Evolutionary conservation across 2,888 invertebrate genomes (phyloP).

Genomic region (Euplagia quadripunctaria): DNA sequence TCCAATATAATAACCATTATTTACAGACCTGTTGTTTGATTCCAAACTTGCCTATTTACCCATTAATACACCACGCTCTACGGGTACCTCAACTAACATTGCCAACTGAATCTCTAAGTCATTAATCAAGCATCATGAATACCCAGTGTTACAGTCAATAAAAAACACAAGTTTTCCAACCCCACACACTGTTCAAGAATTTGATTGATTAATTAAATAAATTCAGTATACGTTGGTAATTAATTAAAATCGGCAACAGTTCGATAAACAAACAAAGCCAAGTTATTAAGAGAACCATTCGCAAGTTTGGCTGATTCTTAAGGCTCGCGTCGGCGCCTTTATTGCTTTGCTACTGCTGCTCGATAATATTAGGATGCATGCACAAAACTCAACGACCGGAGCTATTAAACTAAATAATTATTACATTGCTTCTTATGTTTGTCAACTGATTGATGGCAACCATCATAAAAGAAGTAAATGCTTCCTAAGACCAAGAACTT

Average conservation of each 20-base stretch:
- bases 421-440: no score
- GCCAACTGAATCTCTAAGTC: no score
- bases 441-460: no score
- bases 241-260: slow-evolving; percentile 20
- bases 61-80: no score
- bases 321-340: slow-evolving; percentile 6
- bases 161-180: background rate
- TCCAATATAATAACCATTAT: no score
- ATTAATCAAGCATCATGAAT: no score
- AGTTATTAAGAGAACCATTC: slow-evolving; percentile 16
- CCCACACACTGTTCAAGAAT: background rate
- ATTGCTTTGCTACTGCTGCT: slow-evolving; percentile 6
- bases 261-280: slow-evolving; percentile 16
- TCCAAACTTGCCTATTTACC: no score
- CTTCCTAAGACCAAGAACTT: no score
- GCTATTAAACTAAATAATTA: background rate
- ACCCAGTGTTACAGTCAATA: background rate
- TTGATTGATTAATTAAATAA: slow-evolving; percentile 18
- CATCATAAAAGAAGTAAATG: no score
- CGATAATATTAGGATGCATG: slow-evolving; percentile 2
- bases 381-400: background rate
- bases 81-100: no score
- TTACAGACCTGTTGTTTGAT: no score
- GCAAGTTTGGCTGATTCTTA: slow-evolving; percentile 14
- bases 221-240: slow-evolving; percentile 12